These are phyloP conservation scores for Acestrorhynchus altus DNA, from an alignment of 2,797 vertebrate genomes.

Conservation along the genomic window DNA sequence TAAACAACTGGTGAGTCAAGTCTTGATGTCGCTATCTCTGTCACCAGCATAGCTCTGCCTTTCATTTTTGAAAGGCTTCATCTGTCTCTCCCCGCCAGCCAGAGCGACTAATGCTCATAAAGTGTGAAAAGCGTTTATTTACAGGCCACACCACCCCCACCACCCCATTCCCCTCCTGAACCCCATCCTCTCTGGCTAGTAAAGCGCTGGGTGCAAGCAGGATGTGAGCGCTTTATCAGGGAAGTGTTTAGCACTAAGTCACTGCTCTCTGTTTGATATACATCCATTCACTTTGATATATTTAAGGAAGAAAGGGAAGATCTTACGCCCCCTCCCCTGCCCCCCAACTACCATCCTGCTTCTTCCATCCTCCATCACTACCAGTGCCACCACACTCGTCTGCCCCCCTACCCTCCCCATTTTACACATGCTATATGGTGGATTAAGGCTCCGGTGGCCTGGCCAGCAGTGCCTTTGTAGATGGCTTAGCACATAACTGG, in stretches of 20 bases:
- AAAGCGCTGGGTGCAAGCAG: conserved; percentile 63
- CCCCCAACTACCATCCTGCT: conserved; percentile 64
- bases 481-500: conserved; percentile 94
- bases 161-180: conserved; percentile 28
- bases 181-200: conserved; percentile 62
- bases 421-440: conserved; percentile 84
- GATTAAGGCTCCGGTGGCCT: conserved; percentile 86
- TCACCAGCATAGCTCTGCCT: conserved; percentile 68
- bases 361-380: conserved; percentile 56
- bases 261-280: conserved; percentile 74
- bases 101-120: conserved; percentile 67
- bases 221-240: conserved; percentile 74
- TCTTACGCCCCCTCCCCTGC: conserved; percentile 54
- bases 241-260: conserved; percentile 71
- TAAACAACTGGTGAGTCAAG: conserved; percentile 99
- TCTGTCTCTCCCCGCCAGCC: conserved; percentile 64
- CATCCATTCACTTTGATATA: conserved; percentile 83
- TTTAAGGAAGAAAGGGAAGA: conserved; percentile 72
- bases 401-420: conserved; percentile 70
- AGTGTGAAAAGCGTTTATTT: conserved; percentile 78
- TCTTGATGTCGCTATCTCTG: conserved; percentile 66
- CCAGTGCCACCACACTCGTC: conserved; percentile 38
- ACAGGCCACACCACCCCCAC: conserved; percentile 54
- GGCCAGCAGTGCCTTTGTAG: conserved; percentile 92
- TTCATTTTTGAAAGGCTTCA: conserved; percentile 72